Evolutionary conservation across 2,797 vertebrate species (phyloP).

Genomic region (Sebastes paucispinis): DNA sequence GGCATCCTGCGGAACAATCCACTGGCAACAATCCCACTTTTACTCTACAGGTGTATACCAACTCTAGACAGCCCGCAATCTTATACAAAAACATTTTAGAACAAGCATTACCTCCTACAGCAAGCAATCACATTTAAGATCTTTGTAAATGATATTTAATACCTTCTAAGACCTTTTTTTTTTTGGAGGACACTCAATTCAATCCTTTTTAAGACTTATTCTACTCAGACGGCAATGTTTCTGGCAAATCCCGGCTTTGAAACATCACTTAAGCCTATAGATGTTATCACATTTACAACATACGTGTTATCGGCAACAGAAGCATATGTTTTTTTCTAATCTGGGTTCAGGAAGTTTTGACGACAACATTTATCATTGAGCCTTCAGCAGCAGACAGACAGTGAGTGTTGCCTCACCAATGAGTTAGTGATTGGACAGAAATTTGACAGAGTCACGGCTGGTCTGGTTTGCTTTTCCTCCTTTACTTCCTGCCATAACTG

Average conservation of each 20-base stretch:
- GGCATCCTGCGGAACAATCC: too few species aligned
- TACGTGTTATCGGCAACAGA: neutral
- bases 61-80: neutral
- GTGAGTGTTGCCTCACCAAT: neutral
- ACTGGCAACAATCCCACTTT: neutral
- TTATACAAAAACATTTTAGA: neutral
- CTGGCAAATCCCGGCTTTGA: neutral
- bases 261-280: neutral
- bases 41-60: neutral
- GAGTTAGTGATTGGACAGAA: neutral
- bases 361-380: neutral
- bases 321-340: neutral
- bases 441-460: neutral
- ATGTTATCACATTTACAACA: neutral
- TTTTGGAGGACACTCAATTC: neutral
- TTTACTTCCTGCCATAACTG: neutral
- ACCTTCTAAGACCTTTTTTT: neutral
- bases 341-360: neutral
- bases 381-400: neutral
- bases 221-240: neutral
- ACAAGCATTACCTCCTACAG: neutral
- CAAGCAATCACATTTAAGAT: neutral
- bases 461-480: neutral
- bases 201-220: neutral
- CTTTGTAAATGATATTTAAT: neutral